These are phyloP conservation scores for Acleris literana DNA, from an alignment of 2,888 invertebrate genomes.

Conservation along the genomic window DNA sequence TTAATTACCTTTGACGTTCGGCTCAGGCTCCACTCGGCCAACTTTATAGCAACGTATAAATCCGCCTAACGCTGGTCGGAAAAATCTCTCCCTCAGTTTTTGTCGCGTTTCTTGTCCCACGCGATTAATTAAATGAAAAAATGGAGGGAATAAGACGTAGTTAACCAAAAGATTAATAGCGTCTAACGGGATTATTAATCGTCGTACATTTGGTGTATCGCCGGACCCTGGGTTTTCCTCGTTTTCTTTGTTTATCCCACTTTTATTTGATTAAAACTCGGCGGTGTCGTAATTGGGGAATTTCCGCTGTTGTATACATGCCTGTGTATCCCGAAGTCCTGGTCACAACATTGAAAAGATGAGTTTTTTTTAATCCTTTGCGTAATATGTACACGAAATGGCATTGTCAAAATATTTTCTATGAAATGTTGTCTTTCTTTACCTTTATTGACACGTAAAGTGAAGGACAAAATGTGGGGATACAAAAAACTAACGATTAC, in stretches of 20 bases:
- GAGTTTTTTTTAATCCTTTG: too few relatives aligned
- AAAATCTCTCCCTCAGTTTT: conserved; percentile 25
- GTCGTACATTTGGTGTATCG: conserved; percentile 30
- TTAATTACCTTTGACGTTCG: too few relatives aligned
- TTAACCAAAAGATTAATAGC: conserved; percentile 35
- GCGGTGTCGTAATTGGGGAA: conserved; percentile 12
- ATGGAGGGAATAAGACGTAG: conserved; percentile 31
- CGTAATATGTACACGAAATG: too few relatives aligned
- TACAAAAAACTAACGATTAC: too few relatives aligned
- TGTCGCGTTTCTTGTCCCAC: conserved; percentile 20
- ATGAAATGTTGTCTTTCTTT: too few relatives aligned
- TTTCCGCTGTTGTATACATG: too few relatives aligned
- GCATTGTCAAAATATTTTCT: too few relatives aligned
- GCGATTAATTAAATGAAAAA: conserved; percentile 36
- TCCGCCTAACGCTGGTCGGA: neutral
- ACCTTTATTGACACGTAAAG: too few relatives aligned
- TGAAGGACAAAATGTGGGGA: too few relatives aligned
- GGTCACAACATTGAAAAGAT: too few relatives aligned
- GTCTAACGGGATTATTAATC: conserved; percentile 31
- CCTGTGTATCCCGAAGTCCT: too few relatives aligned
- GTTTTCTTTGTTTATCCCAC: conserved; percentile 15
- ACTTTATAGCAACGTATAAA: neutral
- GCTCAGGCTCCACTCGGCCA: too few relatives aligned
- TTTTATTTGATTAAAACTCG: conserved; percentile 10
- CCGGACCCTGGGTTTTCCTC: conserved; percentile 9